phyloP scores from a whole-genome alignment of 2,888 invertebrate species.

The Protodeltote pygarga region DNA sequence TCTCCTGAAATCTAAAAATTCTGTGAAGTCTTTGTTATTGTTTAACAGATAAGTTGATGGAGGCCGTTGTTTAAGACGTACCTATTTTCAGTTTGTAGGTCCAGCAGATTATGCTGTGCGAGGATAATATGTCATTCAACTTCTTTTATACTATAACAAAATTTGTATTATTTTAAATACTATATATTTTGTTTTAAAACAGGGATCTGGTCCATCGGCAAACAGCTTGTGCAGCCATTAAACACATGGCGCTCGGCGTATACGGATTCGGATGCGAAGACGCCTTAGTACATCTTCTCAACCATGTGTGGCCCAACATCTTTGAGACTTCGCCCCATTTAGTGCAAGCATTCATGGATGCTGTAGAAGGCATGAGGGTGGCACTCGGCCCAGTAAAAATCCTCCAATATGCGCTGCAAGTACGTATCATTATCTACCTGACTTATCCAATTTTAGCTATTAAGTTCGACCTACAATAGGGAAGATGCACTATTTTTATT shows the following conservation, averaged over 20 bases:
- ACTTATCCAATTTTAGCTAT: neutral
- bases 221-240: slow-evolving; percentile 99
- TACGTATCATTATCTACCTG: slow-evolving; percentile 61
- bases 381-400: slow-evolving; percentile 98
- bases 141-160: neutral
- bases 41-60: no score
- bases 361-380: slow-evolving; percentile 98
- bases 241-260: slow-evolving; percentile 99
- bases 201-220: slow-evolving; percentile 99
- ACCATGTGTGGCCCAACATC: slow-evolving; percentile 99
- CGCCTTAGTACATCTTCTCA: slow-evolving; percentile 97
- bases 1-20: no score
- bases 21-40: no score
- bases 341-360: slow-evolving; percentile 99
- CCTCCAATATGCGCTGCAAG: slow-evolving; percentile 98
- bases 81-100: no score
- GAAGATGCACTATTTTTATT: no score
- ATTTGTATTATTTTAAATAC: no score
- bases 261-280: slow-evolving; percentile 99
- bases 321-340: slow-evolving; percentile 99
- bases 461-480: no score
- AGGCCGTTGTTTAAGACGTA: no score
- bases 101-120: no score
- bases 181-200: slow-evolving; percentile 34
- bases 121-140: no score